These are phyloP conservation scores for Thamnophis sirtalis DNA, from an alignment of 2,113 vertebrate genomes.

Conservation along the genomic window DNA sequence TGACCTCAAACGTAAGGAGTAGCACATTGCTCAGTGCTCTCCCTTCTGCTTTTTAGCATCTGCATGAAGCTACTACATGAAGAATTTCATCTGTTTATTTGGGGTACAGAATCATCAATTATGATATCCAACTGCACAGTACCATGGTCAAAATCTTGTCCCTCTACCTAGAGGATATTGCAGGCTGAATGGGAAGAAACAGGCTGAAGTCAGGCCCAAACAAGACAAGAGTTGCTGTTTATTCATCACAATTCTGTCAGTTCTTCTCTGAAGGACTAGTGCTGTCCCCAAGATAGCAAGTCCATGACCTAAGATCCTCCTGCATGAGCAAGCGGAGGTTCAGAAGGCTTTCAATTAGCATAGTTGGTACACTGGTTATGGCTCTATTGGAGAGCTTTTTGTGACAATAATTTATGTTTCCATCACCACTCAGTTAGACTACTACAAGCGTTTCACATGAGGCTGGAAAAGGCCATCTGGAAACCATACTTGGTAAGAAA, in stretches of 20 bases:
- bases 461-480: background rate
- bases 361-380: background rate
- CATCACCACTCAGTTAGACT: background rate
- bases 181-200: background rate
- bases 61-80: background rate
- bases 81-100: background rate
- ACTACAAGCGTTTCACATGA: background rate
- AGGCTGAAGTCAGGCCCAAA: background rate
- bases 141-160: background rate
- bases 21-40: background rate
- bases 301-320: background rate
- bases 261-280: background rate
- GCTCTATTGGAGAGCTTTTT: background rate
- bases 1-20: background rate
- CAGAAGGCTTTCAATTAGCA: background rate
- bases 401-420: background rate
- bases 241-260: background rate
- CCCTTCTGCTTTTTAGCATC: background rate
- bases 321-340: background rate
- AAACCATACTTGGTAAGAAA: background rate
- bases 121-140: background rate
- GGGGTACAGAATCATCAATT: background rate
- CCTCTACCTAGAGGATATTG: background rate
- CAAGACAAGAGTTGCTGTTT: background rate
- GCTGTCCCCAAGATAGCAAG: background rate